phyloP scores from a whole-genome alignment of 2,797 vertebrate species.

The Potorous gilbertii region DNA sequence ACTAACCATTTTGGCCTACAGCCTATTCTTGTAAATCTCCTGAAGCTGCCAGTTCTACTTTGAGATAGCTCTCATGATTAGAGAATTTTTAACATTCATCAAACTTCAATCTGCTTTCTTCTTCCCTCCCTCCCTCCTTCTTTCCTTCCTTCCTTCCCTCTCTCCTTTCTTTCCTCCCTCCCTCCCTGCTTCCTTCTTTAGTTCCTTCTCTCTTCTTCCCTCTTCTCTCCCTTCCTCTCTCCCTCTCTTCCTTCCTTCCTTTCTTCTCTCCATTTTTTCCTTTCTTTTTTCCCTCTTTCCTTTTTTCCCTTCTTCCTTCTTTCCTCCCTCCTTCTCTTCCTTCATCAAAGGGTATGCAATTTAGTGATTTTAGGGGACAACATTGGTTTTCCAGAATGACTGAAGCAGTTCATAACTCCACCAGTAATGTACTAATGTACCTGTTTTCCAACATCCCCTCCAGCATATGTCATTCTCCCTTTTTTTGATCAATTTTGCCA shows the following conservation, averaged over 20 bases:
- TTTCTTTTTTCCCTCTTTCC: too few species aligned
- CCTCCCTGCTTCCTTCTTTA: too few species aligned
- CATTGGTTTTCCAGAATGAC: background rate
- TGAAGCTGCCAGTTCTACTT: background rate
- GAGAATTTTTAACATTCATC: background rate
- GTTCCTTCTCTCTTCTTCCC: rapidly evolving
- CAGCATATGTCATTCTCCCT: background rate
- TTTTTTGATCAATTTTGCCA: background rate
- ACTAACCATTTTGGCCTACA: background rate
- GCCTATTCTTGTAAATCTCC: background rate
- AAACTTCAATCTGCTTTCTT: background rate
- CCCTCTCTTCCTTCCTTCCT: too few species aligned
- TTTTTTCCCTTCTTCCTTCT: too few species aligned
- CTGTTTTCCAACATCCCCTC: background rate
- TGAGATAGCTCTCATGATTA: background rate
- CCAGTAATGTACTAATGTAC: background rate
- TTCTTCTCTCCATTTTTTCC: too few species aligned
- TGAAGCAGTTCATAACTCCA: background rate
- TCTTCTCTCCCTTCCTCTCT: rapidly evolving
- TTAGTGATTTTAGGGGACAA: background rate
- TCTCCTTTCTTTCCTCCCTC: rapidly evolving
- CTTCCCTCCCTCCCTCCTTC: background rate
- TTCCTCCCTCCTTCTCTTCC: background rate
- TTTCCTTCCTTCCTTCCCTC: background rate
- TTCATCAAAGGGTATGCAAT: background rate